Base-by-base conservation (phyloP, 2,113 vertebrate genomes). In the Pogonocichla stellata region DNA sequence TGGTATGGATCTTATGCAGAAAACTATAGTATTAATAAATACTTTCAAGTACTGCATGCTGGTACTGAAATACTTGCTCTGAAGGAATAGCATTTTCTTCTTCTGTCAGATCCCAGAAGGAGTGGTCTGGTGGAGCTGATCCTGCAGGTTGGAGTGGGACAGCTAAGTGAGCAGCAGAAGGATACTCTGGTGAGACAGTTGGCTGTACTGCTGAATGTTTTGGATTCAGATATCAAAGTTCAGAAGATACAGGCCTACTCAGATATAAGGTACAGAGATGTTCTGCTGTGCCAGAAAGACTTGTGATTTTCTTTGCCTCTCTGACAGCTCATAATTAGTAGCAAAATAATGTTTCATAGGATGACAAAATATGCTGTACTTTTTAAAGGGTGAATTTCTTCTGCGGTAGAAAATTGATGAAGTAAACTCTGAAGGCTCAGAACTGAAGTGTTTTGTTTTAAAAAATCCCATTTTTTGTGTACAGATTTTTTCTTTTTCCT, bases 71-170 rank as follows among this genome's bases (percentile, higher is more conserved):
- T 29, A n/a, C 40, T 72, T 85, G 18, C 18, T 92, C 25, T 79
- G 70, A 93, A 86, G 69, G 80, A 81, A 50, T 3, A 50, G 6
- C 7, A 3, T 71, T 2, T 57, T 73, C 10, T 80, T 92, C 19
- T 84, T 45, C 62, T 51, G 47, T 66, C 85, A 98, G 98, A 98
- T 95, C 98, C 98, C 2, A 98, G 53, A 12, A 98, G 96, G 36
- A 97, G 91, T 7, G 98, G 98, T 84, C 95, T 99, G 96, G 98
- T 99, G 96, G 99, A 99, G 97, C 95, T 99, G 95, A 99, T 99
- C 94, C 97, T 99, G 91, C 98, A 99, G 96, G 98, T 99, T 26
- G 97, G 97, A 10, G 97, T 98, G 61, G 97, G 98, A 90, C 98
- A 98, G 86, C 91, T 98, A 88, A 98, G 96, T 40, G 98, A 98